These are phyloP conservation scores for Anoura caudifer DNA, from an alignment of 2,113 vertebrate species.

Conservation along the genomic window DNA sequence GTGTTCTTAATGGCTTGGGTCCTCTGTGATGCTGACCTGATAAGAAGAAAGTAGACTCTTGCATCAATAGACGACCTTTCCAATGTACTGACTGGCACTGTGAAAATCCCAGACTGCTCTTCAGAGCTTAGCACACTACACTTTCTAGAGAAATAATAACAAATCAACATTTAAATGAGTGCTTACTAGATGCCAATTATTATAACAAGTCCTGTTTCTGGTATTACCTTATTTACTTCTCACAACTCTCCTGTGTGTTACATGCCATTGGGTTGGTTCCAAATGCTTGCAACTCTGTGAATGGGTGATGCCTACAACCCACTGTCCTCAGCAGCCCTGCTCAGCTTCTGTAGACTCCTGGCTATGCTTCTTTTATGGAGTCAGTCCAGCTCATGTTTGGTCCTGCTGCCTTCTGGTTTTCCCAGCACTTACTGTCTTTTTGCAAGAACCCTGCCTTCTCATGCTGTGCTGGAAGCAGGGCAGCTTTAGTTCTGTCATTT, in stretches of 20 bases:
- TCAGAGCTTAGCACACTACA: background rate
- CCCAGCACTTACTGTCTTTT: background rate
- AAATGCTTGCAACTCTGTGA: background rate
- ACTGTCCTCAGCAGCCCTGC: background rate
- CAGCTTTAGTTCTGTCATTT: background rate
- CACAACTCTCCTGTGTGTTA: background rate
- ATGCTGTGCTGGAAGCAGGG: background rate
- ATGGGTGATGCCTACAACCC: too few species aligned
- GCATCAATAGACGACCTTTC: background rate
- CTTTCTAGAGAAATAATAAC: background rate
- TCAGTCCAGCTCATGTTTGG: background rate
- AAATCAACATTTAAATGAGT: conserved; percentile 2
- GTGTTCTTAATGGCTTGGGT: conserved; percentile 6
- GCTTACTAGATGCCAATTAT: background rate
- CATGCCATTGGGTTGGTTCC: background rate
- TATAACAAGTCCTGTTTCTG: background rate
- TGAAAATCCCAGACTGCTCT: background rate
- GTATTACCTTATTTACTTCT: conserved; percentile 12
- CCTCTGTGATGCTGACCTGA: background rate
- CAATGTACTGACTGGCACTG: background rate
- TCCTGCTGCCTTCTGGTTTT: background rate
- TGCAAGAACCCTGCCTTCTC: background rate
- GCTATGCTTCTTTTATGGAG: background rate
- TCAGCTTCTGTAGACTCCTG: background rate
- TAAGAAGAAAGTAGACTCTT: background rate